Percentiles rank a stretch among this genome's conserved stretches.
phyloP scores from a whole-genome alignment of 2,797 vertebrate genomes.

The Nasua narica region DNA sequence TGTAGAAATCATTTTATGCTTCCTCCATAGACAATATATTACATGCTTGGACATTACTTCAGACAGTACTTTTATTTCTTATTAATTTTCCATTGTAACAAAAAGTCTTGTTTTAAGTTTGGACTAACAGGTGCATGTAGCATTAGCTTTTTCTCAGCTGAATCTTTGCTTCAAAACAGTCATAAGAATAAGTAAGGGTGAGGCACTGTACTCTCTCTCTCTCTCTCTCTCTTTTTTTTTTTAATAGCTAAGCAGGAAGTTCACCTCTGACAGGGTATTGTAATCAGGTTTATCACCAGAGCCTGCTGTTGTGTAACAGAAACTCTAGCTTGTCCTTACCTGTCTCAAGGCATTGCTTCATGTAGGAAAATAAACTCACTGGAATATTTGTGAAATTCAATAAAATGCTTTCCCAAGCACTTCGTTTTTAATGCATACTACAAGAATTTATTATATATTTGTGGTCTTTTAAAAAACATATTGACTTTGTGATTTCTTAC shows the following conservation, averaged over 20 bases:
- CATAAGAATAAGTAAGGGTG: constrained; percentile 79
- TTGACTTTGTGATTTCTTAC: background rate
- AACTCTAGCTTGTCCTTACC: constrained; percentile 87
- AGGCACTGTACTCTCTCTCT: constrained; percentile 63
- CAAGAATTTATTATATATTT: constrained; percentile 8
- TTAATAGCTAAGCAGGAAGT: constrained; percentile 83
- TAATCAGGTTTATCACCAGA: constrained; percentile 85
- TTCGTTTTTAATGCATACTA: constrained; percentile 6
- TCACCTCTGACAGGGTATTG: constrained; percentile 83
- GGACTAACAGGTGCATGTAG: constrained; percentile 73
- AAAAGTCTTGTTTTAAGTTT: constrained; percentile 23
- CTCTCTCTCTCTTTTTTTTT: constrained; percentile 78
- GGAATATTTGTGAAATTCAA: constrained; percentile 83
- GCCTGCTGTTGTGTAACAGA: constrained; percentile 88
- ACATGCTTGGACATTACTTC: constrained; percentile 27
- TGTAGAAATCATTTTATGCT: constrained; percentile 27
- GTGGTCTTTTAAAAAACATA: constrained; percentile 32
- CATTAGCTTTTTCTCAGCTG: constrained; percentile 59
- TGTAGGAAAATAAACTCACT: constrained; percentile 81
- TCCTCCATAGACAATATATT: background rate
- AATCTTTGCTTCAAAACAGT: constrained; percentile 72
- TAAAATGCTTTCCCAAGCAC: constrained; percentile 78
- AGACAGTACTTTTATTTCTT: constrained; percentile 21
- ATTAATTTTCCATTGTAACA: background rate
- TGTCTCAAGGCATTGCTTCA: constrained; percentile 85